Conservation (phyloP, 2,113 vertebrate genomes). For the Pycnonotus jocosus region DNA sequence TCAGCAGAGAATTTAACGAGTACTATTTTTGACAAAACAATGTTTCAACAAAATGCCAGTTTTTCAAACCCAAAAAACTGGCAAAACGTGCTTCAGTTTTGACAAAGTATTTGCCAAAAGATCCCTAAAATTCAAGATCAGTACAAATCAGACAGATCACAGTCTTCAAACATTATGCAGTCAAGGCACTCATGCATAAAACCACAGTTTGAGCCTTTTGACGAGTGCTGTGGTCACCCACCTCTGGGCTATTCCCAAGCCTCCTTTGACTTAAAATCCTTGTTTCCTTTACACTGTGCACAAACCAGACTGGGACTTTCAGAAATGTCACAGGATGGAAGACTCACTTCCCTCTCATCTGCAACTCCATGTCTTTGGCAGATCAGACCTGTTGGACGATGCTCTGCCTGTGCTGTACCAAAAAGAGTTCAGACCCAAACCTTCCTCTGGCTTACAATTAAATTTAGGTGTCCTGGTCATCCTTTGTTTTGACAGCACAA, state of each 20-base stretch:
- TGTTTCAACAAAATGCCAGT: background rate
- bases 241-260: background rate
- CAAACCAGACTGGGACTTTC: background rate
- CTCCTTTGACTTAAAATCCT: background rate
- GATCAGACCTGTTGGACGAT: background rate
- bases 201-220: background rate
- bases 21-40: background rate
- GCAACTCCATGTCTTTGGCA: background rate
- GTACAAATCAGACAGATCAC: background rate
- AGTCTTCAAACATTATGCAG: background rate
- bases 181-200: background rate
- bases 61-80: background rate
- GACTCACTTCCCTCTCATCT: background rate
- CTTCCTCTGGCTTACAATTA: background rate
- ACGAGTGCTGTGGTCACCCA: background rate
- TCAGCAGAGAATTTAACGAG: background rate
- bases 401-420: background rate
- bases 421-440: background rate
- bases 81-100: background rate
- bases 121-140: background rate
- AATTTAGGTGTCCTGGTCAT: background rate
- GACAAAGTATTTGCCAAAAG: background rate
- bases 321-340: background rate
- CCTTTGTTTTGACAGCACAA: background rate
- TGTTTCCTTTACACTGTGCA: background rate